Conservation (phyloP, 1,140 invertebrate species). For the Chelonus insularis region DNA sequence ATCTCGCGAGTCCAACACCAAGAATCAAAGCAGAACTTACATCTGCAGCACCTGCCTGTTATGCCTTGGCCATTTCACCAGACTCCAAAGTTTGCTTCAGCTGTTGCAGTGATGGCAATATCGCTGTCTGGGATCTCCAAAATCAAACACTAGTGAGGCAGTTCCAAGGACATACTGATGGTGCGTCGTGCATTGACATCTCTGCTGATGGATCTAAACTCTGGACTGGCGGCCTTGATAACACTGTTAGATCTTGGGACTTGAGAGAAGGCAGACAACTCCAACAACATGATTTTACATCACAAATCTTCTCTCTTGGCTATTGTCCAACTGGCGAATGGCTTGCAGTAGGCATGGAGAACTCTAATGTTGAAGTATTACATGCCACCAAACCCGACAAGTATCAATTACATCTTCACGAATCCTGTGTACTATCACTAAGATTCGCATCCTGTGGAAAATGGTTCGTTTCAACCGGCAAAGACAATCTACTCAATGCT, state of each 20-base stretch:
- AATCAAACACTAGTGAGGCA: conserved; percentile 92
- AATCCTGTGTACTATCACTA: conserved; percentile 97
- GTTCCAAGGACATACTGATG: conserved; percentile 97
- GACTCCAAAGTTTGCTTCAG: conserved; percentile 97
- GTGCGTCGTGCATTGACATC: conserved; percentile 97
- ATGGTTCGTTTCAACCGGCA: conserved; percentile 99
- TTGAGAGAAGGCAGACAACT: conserved; percentile 90
- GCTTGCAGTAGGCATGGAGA: conserved; percentile 99
- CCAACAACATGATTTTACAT: conserved; percentile 96
- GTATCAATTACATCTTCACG: conserved; percentile 96
- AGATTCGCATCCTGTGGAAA: conserved; percentile 96
- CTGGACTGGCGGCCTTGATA: conserved; percentile 97
- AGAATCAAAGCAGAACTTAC: conserved; percentile 92
- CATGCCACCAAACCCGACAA: conserved; percentile 95
- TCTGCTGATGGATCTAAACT: conserved; percentile 92
- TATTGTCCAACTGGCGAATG: conserved; percentile 98
- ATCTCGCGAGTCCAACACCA: conserved; percentile 87
- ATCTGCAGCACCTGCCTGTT: conserved; percentile 94
- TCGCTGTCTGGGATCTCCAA: conserved; percentile 94
- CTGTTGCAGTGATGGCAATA: conserved; percentile 95
- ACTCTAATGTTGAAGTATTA: conserved; percentile 96
- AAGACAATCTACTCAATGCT: conserved; percentile 96
- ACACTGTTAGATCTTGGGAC: conserved; percentile 97
- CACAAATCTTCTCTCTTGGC: conserved; percentile 94
- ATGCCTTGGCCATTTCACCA: conserved; percentile 94